These are phyloP conservation scores for Halcyon chelicuti DNA, from an alignment of 2,797 vertebrate species.

Conservation along the genomic window DNA sequence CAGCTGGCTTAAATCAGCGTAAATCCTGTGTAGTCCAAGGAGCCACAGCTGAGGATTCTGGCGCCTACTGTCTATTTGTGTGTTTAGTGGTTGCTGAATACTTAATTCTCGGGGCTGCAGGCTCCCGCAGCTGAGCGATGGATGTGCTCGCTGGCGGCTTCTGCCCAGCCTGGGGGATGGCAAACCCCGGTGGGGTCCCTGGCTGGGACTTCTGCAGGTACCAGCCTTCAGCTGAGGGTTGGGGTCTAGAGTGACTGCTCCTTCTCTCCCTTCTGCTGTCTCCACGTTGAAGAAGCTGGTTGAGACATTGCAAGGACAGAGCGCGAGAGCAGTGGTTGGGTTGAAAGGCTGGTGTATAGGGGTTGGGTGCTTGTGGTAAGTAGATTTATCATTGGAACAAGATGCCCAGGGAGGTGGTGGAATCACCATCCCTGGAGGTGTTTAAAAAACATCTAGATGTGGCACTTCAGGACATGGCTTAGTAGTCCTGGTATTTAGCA, in stretches of 20 bases:
- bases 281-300: rapidly evolving
- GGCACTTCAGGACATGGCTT: no score
- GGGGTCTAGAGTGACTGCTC: background rate
- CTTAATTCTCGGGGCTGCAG: background rate
- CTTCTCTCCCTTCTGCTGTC: background rate
- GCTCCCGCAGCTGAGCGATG: background rate
- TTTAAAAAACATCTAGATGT: no score
- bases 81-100: constrained; percentile 56
- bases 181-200: background rate
- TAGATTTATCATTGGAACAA: background rate
- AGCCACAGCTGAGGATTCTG: constrained; percentile 68
- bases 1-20: constrained; percentile 66
- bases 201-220: background rate
- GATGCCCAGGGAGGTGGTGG: no score
- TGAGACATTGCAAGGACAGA: background rate
- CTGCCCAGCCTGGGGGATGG: background rate
- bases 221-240: background rate
- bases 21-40: constrained; percentile 50
- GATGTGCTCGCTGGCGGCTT: background rate
- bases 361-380: background rate
- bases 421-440: no score
- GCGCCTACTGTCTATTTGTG: constrained; percentile 65
- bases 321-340: background rate
- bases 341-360: background rate
- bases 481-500: no score